Evolutionary conservation across 2,113 vertebrate genomes (phyloP).

Genomic region (Cranoglanis bouderius): DNA sequence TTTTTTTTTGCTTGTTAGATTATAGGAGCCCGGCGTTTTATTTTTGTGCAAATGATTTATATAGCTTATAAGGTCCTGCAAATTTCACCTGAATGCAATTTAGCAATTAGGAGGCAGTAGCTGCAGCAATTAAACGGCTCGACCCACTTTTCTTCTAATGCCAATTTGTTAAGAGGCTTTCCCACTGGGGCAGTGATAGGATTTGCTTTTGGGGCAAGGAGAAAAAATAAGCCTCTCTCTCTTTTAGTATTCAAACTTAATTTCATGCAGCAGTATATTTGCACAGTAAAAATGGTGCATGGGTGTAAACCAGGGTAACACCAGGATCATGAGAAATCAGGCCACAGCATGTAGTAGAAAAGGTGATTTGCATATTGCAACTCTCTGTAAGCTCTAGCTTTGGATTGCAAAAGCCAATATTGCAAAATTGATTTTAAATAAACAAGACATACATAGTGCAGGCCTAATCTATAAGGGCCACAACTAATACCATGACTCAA

Average conservation of each 20-base stretch:
- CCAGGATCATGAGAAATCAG: not conserved
- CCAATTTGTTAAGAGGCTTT: constrained; percentile 73
- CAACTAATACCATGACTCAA: too few relatives aligned
- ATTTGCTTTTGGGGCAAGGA: constrained; percentile 24
- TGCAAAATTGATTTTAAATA: not conserved
- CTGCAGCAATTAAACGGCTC: constrained; percentile 44
- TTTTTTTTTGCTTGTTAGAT: not conserved
- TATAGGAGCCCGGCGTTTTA: not conserved
- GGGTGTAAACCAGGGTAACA: not conserved
- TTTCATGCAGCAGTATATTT: not conserved
- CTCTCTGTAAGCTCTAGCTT: not conserved
- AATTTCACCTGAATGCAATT: constrained; percentile 60
- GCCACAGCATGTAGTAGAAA: not conserved
- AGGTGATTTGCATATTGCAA: not conserved
- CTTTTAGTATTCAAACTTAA: not conserved
- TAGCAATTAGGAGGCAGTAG: constrained; percentile 57
- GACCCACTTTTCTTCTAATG: constrained; percentile 46
- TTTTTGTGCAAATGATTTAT: constrained; percentile 46
- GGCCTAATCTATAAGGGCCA: not conserved
- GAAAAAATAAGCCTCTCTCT: not conserved
- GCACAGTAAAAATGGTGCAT: not conserved
- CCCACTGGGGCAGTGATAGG: not conserved
- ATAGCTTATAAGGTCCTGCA: constrained; percentile 38
- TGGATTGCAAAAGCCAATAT: not conserved
- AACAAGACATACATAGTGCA: not conserved